Base-by-base conservation (phyloP, 1,140 invertebrate species). In the Drosophila jambulina region DNA sequence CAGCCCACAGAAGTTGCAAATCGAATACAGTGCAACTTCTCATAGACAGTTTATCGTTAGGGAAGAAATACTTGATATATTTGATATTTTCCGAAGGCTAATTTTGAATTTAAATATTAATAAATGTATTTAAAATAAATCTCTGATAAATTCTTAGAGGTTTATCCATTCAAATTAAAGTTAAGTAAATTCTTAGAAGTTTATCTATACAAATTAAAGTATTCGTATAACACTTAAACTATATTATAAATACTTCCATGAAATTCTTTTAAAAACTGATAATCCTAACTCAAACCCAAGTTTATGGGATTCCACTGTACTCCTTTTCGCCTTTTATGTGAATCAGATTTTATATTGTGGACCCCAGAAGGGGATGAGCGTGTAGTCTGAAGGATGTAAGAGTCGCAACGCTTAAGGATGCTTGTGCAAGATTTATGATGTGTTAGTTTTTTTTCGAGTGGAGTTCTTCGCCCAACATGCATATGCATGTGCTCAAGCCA, bases 401-500 rank as follows among this genome's bases (percentile, higher is more conserved):
- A 58, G 69, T 40, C 34, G 53, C 38, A 82, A 82, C 75, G 85
- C 85, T 82, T 77, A 71, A 90, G 85, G 85, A 90, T 90, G 79
- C 85, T 90, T 90, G 59, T 85, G 70, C 85, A 85, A 90, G 85
- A 88, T 90, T 88, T 90, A 85, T 84, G 81, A 88, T 62, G 85
- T 84, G 85, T 90, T 88, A 90, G 78, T 83, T 88, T 56, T 84
- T 67, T 72, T 79, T 64, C 64, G 65, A 88, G 77, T 87, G 80
- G 69, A 87, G 83, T 86, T 84, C 51, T 53, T 65, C 62, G 46
- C 64, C 21, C 69, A 67, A 83, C 70, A 88, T 87, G 64, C 84
- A 83, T 81, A 80, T 84, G 78, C 84, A 90, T 88, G 68, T 74
- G 60, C 80, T 82, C 48, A 75, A 74, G 67, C 70, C 40, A 27